phyloP scores from a whole-genome alignment of 2,888 invertebrate species.

The Lithophane socia region DNA sequence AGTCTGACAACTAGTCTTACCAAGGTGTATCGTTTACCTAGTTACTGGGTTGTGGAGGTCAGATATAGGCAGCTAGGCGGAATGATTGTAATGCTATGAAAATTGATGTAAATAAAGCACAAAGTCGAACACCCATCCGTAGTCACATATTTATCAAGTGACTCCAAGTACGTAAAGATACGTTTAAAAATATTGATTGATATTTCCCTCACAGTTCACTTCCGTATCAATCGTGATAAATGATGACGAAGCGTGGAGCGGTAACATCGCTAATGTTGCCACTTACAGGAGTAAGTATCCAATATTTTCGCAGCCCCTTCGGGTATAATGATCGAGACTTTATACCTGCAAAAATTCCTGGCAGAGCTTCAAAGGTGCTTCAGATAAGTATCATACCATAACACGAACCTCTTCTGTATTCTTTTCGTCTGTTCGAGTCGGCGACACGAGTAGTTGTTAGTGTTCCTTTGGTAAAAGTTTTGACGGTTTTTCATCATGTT shows the following conservation, averaged over 20 bases:
- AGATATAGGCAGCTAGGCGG: no score
- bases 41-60: no score
- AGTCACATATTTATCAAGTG: constrained; percentile 27
- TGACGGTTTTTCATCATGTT: constrained; percentile 38
- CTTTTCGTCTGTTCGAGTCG: constrained; percentile 38
- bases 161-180: constrained; percentile 9
- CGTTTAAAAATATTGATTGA: constrained; percentile 46
- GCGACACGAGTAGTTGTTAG: constrained; percentile 45
- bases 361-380: constrained; percentile 38
- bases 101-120: constrained; percentile 11
- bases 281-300: constrained; percentile 63
- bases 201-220: constrained; percentile 45
- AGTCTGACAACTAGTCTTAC: no score
- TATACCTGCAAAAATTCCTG: constrained; percentile 36
- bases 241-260: constrained; percentile 63
- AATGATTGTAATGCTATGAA: not conserved
- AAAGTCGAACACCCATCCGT: not conserved
- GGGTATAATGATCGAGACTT: constrained; percentile 55
- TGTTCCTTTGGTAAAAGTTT: constrained; percentile 45
- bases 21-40: no score
- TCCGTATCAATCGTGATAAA: constrained; percentile 65
- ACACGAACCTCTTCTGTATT: constrained; percentile 50
- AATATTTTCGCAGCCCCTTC: constrained; percentile 55
- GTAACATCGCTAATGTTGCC: constrained; percentile 67
- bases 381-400: constrained; percentile 52